Percentiles rank a stretch among this genome's conserved stretches.
These are phyloP conservation scores for Lutjanus campechanus DNA, from an alignment of 2,797 vertebrate species.

Conservation along the genomic window DNA sequence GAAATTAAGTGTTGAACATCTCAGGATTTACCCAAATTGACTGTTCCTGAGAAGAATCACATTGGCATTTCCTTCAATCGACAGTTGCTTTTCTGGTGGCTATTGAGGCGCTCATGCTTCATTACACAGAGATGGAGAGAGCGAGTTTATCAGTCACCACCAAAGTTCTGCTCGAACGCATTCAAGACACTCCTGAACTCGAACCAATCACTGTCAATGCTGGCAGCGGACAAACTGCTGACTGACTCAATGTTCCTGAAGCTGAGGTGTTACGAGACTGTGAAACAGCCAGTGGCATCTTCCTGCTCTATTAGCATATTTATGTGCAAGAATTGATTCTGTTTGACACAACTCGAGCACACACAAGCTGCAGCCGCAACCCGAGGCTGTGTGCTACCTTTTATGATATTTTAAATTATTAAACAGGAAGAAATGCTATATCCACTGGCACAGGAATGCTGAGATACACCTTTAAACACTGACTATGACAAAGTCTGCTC, in stretches of 20 bases:
- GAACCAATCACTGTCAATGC: constrained; percentile 62
- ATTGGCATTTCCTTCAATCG: constrained; percentile 20
- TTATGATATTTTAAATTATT: constrained; percentile 40
- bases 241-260: constrained; percentile 61
- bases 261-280: constrained; percentile 63
- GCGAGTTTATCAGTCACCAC: constrained; percentile 33
- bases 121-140: constrained; percentile 32
- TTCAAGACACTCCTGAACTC: constrained; percentile 50
- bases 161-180: constrained; percentile 46
- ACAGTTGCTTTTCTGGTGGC: constrained; percentile 27
- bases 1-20: neutral
- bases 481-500: neutral
- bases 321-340: constrained; percentile 59
- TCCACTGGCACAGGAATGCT: constrained; percentile 16
- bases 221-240: constrained; percentile 65
- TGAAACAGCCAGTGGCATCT: constrained; percentile 65
- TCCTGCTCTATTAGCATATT: constrained; percentile 75
- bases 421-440: constrained; percentile 13
- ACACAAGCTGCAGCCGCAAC: constrained; percentile 46
- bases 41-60: constrained; percentile 18
- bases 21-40: constrained; percentile 10
- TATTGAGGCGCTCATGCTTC: constrained; percentile 22
- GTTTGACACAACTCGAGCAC: constrained; percentile 56
- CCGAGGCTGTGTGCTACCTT: constrained; percentile 35
- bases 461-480: constrained; percentile 10